phyloP scores from a whole-genome alignment of 2,888 invertebrate genomes.

The Leptinotarsa rubiginosa region DNA sequence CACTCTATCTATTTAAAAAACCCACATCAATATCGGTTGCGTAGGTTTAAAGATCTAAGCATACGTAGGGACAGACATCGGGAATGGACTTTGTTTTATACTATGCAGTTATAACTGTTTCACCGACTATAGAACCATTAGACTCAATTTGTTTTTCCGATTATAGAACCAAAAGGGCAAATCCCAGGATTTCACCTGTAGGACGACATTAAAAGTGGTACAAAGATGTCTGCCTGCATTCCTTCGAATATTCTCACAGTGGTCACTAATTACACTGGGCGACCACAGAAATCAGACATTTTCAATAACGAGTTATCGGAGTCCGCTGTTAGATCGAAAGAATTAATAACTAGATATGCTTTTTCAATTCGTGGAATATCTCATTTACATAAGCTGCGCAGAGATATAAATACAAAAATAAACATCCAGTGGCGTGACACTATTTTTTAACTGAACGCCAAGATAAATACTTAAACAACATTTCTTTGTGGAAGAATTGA shows the following conservation, averaged over 20 bases:
- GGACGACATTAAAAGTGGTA: conserved; percentile 11
- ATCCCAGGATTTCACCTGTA: neutral
- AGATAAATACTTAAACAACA: no score
- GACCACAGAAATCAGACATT: conserved; percentile 3
- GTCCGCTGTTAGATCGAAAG: neutral
- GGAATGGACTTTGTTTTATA: no score
- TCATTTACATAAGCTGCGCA: conserved; percentile 9
- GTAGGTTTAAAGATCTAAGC: no score
- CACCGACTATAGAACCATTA: no score
- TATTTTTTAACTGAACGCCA: neutral
- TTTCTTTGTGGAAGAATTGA: no score
- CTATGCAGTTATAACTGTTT: no score
- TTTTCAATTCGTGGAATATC: conserved; percentile 10
- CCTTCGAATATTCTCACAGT: conserved; percentile 10
- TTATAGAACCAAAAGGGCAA: no score
- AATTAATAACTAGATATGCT: conserved; percentile 10
- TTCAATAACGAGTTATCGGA: conserved; percentile 7
- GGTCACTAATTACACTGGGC: conserved; percentile 12
- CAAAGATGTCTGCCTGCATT: conserved; percentile 4
- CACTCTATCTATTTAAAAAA: no score
- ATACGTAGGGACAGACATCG: no score
- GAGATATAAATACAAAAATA: neutral
- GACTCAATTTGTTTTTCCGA: no score
- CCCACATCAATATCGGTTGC: no score
- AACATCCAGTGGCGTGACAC: neutral